Conservation (phyloP, 2,113 vertebrate species). For the Rynchops niger region DNA sequence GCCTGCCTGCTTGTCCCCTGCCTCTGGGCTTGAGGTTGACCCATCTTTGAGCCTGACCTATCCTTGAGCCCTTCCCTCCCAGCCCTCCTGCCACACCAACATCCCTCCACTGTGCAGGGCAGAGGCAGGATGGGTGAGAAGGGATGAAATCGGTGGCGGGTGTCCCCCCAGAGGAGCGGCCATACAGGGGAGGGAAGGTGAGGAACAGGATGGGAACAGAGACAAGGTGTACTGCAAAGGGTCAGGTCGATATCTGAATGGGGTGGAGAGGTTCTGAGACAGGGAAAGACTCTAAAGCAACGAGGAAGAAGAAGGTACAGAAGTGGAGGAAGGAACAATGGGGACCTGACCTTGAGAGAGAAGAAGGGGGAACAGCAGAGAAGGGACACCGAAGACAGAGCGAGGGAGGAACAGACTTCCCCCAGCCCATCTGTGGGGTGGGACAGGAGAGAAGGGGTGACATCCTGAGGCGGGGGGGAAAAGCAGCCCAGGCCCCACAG, state of each 20-base stretch:
- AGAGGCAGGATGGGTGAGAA: background rate
- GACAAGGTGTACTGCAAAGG: background rate
- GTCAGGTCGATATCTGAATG: fast-evolving
- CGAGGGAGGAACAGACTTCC: background rate
- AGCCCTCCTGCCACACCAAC: background rate
- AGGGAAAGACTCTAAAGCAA: background rate
- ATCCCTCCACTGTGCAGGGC: background rate
- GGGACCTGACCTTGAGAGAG: background rate
- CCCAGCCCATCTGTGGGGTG: background rate
- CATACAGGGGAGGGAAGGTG: background rate
- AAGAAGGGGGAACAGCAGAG: background rate
- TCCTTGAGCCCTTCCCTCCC: background rate
- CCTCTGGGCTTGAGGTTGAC: background rate
- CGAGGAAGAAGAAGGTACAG: background rate
- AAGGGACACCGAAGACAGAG: background rate
- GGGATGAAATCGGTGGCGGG: fast-evolving
- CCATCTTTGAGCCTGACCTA: background rate
- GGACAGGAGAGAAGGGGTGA: background rate
- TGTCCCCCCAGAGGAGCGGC: background rate
- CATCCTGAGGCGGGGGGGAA: fast-evolving
- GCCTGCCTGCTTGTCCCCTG: background rate
- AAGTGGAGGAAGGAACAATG: background rate
- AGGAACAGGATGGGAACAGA: background rate
- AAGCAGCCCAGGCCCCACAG: background rate
- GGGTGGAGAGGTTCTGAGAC: background rate